phyloP scores from a whole-genome alignment of 2,888 invertebrate species.

The Campaea margaritaria region DNA sequence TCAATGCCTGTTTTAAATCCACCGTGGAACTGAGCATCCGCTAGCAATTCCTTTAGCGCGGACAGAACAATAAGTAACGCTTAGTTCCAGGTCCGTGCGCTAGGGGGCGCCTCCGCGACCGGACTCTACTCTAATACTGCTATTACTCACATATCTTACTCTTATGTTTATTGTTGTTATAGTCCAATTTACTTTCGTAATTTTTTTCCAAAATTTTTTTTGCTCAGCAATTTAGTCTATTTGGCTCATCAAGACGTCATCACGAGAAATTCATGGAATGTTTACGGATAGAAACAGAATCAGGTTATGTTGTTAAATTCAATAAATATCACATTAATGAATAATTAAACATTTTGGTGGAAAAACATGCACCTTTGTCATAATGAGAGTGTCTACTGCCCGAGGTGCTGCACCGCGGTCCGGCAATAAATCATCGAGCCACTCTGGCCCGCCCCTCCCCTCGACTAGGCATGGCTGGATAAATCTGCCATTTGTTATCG shows the following conservation, averaged over 20 bases:
- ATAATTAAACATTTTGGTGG: slow-evolving; percentile 29
- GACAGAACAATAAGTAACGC: slow-evolving; percentile 72
- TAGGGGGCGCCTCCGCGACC: slow-evolving; percentile 42
- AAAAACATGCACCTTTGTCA: slow-evolving; percentile 38
- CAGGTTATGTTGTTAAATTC: not conserved
- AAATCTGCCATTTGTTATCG: slow-evolving; percentile 4
- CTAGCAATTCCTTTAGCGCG: slow-evolving; percentile 64
- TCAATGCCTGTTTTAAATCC: slow-evolving; percentile 77
- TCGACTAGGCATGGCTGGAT: slow-evolving; percentile 9
- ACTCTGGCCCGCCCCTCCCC: slow-evolving; percentile 26
- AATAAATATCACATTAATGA: slow-evolving; percentile 21
- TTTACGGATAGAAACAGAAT: not conserved
- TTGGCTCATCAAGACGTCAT: too few relatives aligned
- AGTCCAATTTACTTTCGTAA: not conserved
- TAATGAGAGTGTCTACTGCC: slow-evolving; percentile 36
- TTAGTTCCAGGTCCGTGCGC: slow-evolving; percentile 58
- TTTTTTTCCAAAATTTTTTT: too few relatives aligned
- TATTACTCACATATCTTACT: slow-evolving; percentile 39
- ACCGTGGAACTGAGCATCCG: slow-evolving; percentile 67
- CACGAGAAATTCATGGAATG: too few relatives aligned
- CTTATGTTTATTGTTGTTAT: slow-evolving; percentile 14
- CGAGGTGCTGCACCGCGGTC: slow-evolving; percentile 43
- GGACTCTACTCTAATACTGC: slow-evolving; percentile 41
- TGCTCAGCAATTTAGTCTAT: too few relatives aligned
- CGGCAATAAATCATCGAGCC: slow-evolving; percentile 59